These are phyloP conservation scores for Tuta absoluta DNA, from an alignment of 2,888 invertebrate genomes.

Conservation along the genomic window DNA sequence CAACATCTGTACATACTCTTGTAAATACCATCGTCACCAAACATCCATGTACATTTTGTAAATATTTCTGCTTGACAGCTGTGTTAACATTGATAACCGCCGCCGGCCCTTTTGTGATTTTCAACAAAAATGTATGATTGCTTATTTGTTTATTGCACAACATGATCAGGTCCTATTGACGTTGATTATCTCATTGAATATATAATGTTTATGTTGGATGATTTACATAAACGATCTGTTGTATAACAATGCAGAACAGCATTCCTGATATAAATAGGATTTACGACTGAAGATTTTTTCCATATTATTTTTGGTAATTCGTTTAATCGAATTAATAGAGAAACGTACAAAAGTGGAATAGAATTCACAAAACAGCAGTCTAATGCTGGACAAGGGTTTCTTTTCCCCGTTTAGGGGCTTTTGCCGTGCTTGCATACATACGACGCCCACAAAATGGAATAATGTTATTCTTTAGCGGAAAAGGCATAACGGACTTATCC, in stretches of 20 bases:
- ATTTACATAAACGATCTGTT: conserved; percentile 8
- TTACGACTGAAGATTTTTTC: neutral
- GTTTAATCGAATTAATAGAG: neutral
- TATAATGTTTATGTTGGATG: conserved; percentile 1
- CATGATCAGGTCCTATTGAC: neutral
- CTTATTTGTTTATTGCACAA: conserved; percentile 13
- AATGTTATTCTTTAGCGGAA: too few species aligned
- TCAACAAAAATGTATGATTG: neutral
- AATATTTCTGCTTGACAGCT: conserved; percentile 18
- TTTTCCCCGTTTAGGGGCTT: too few species aligned
- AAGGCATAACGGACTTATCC: neutral
- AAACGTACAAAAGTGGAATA: neutral
- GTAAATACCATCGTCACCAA: conserved; percentile 8
- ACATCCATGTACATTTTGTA: conserved; percentile 28
- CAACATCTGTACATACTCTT: conserved; percentile 23
- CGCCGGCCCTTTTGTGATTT: conserved; percentile 4
- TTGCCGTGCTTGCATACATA: too few species aligned
- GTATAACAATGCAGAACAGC: neutral
- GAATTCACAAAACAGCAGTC: too few species aligned
- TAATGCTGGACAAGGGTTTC: too few species aligned
- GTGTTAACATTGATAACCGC: conserved; percentile 1
- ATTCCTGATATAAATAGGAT: conserved; percentile 2
- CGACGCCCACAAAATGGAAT: too few species aligned
- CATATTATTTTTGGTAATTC: neutral
- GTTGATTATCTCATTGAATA: conserved; percentile 8